Conservation (phyloP, 2,797 vertebrate species). For the Phoxinus dragarum region DNA sequence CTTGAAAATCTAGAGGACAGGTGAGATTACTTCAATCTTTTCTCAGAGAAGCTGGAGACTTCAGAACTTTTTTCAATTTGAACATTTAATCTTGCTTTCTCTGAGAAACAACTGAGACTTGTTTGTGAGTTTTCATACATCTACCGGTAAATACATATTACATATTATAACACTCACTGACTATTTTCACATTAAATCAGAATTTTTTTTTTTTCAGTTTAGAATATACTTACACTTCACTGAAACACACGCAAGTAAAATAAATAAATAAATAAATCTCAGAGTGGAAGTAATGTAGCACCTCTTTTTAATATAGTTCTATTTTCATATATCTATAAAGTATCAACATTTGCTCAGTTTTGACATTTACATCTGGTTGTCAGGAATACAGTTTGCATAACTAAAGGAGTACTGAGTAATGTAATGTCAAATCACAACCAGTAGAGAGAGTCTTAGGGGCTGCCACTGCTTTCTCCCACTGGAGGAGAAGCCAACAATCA, state of each 20-base stretch:
- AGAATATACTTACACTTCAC: background rate
- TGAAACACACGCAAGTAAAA: background rate
- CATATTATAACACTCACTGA: too few species aligned
- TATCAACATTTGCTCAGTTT: slow-evolving; percentile 44
- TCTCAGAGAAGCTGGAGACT: background rate
- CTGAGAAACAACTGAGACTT: background rate
- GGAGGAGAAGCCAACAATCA: slow-evolving; percentile 35
- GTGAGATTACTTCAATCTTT: background rate
- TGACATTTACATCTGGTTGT: slow-evolving; percentile 49
- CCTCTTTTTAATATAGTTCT: slow-evolving; percentile 63
- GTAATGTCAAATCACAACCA: slow-evolving; percentile 41
- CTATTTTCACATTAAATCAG: too few species aligned
- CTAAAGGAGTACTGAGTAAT: slow-evolving; percentile 27
- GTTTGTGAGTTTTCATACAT: background rate
- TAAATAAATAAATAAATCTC: background rate
- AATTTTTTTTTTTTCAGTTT: too few species aligned
- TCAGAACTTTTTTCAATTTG: background rate
- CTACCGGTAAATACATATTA: background rate
- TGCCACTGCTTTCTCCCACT: slow-evolving; percentile 24
- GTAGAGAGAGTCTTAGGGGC: slow-evolving; percentile 37
- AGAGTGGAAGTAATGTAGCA: slow-evolving; percentile 56
- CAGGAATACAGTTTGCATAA: slow-evolving; percentile 21
- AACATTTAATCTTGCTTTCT: background rate
- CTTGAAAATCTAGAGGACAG: background rate
- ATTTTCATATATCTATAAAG: slow-evolving; percentile 52